Base-by-base conservation (phyloP, 2,113 vertebrate genomes). In the Toxotes chatareus region DNA sequence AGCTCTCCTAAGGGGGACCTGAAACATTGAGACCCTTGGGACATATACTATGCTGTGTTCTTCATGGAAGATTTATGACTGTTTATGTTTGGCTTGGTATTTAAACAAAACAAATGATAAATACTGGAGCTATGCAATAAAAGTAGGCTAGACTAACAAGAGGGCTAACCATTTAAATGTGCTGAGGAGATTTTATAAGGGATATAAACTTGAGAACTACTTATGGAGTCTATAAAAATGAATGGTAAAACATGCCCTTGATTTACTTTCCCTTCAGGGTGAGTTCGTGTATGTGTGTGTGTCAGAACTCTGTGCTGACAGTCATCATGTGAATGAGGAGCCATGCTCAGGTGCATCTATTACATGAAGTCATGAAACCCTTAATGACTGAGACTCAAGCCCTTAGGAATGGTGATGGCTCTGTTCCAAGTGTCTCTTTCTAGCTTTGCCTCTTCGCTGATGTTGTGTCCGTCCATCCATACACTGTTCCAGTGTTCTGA, bases 21-120 rank as follows among this genome's bases (percentile, higher is more conserved):
- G 85, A 85, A 86, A 80, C 63, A 87, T 12, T 16, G 38, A 44
- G 69, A 86, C 93, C 73, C 92, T 12, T 14, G 93, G 74, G 93
- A 92, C 49, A 9, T n/a, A 27, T 44, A 40, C 38, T 40, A 66
- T 73, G 83, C 76, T 82, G 77, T 82, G 84, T 84, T 89, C 67
- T 55, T 85, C 75, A 70, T 74, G 62, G 80, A 94, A 94, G 93
- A 94, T 94, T 93, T 94, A 94, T 93, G 88, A 57, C 86, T 91
- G 87, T 91, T 91, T 93, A 85, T 91, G 88, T 92, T 87, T 86
- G 85, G 77, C 89, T 91, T 93, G 93, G 85, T 90, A 93, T 94
- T 93, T 90, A 93, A 94, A 91, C 88, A 91, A 88, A 89, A 86
- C 79, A 91, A 86, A 88, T 90, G 89, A 89, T 89, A 88, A 89